Conservation (phyloP, 2,113 vertebrate genomes). For the Eira barbara region DNA sequence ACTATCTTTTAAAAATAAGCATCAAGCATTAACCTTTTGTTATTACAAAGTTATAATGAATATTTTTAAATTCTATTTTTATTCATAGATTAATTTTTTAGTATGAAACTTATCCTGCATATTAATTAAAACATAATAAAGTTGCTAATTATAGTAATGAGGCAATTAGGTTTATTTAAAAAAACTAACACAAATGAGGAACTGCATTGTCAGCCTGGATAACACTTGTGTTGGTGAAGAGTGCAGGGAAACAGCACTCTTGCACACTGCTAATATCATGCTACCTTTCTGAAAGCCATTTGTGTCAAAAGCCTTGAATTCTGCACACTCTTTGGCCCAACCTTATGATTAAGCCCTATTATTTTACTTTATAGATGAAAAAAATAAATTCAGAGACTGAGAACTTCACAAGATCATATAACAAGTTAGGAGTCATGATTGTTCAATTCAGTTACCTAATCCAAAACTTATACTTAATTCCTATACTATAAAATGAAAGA, state of each 20-base stretch:
- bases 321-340: background rate
- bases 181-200: background rate
- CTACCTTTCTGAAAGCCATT: background rate
- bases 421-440: background rate
- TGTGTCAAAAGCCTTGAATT: background rate
- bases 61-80: background rate
- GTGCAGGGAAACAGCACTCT: background rate
- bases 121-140: constrained; percentile 38
- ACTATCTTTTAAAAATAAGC: background rate
- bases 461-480: background rate
- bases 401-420: background rate
- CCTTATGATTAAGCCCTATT: background rate
- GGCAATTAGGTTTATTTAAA: background rate
- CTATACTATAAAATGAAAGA: background rate
- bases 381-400: background rate
- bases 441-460: background rate
- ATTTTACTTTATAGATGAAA: background rate
- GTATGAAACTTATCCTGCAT: background rate
- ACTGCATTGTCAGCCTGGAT: background rate
- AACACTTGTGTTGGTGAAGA: background rate
- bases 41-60: background rate
- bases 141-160: background rate
- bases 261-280: background rate
- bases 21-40: background rate
- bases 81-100: background rate